Evolutionary conservation across 1,140 invertebrate species (phyloP).

Genomic region (Diabrotica undecimpunctata): DNA sequence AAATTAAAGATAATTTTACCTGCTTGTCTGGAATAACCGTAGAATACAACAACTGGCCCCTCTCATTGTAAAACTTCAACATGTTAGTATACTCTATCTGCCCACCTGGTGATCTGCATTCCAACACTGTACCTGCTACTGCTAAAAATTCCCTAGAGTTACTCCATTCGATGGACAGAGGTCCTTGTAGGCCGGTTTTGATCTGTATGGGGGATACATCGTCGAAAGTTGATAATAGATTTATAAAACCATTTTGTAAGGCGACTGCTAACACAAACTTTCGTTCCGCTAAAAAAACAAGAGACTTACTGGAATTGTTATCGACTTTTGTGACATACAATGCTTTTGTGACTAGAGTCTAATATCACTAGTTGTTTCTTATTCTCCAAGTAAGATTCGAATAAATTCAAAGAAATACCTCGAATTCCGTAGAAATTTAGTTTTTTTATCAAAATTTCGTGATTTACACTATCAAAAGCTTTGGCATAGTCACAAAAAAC

Average conservation of each 20-base stretch:
- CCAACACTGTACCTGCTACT: conserved; percentile 70
- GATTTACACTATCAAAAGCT: too few species aligned
- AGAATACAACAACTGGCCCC: conserved; percentile 60
- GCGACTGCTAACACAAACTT: conserved; percentile 82
- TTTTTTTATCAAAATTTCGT: too few species aligned
- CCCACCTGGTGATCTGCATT: conserved; percentile 42
- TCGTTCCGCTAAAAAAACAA: conserved; percentile 51
- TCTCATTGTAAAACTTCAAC: conserved; percentile 67
- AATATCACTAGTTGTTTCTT: too few species aligned
- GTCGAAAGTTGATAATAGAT: conserved; percentile 86
- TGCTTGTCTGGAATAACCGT: conserved; percentile 62
- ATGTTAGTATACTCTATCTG: conserved; percentile 52
- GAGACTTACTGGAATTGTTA: too few species aligned
- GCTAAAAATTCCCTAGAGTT: conserved; percentile 90
- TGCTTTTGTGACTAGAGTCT: too few species aligned
- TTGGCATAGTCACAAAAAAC: too few species aligned
- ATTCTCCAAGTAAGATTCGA: too few species aligned
- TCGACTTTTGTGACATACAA: too few species aligned
- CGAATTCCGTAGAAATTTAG: too few species aligned
- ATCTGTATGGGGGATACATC: conserved; percentile 85
- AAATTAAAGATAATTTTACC: conserved; percentile 48
- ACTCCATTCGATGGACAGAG: conserved; percentile 90
- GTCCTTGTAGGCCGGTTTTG: conserved; percentile 71
- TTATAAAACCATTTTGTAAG: conserved; percentile 83
- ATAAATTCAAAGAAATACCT: too few species aligned